Evolutionary conservation across 2,113 vertebrate species (phyloP), one percentile per base, ranked within the genome.

Genomic region (Pterophyllum scalare): DNA sequence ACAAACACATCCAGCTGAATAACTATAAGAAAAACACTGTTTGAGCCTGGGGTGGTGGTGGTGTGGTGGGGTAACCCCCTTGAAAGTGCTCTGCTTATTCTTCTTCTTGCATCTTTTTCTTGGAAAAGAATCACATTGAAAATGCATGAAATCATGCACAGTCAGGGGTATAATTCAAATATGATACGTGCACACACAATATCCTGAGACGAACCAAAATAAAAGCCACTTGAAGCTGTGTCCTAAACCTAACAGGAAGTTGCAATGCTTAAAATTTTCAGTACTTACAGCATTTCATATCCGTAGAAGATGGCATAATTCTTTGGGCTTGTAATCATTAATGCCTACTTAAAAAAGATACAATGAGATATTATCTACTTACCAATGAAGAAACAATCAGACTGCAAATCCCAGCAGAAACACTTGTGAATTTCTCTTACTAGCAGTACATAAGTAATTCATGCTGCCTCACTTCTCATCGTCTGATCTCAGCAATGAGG

Each of bases 401-500:
- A n/a, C n/a, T n/a, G n/a, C n/a, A n/a, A n/a, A n/a, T n/a, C n/a
- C n/a, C n/a, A n/a, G n/a, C n/a, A n/a, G n/a, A n/a, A n/a, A n/a
- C n/a, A n/a, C n/a, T n/a, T n/a, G n/a, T n/a, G n/a, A n/a, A n/a
- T n/a, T n/a, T n/a, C n/a, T n/a, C n/a, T n/a, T n/a, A n/a, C n/a
- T n/a, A n/a, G n/a, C n/a, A n/a, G n/a, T n/a, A n/a, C n/a, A n/a
- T n/a, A n/a, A n/a, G n/a, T n/a, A 83, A 94, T 94, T 93, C 82
- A 80, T 61, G 80, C 54, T 4, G 59, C 77, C 74, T 67, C 20
- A 62, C 75, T 82, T 85, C 82, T n/a, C n/a, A n/a, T n/a, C 5
- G 35, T 83, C 74, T 82, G 87, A 92, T 91, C 88, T 80, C 77
- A 79, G 64, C 26, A 62, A 93, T 75, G 88, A 84, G 65, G 74